These are phyloP conservation scores for Sebastes diaconus DNA, from an alignment of 2,797 vertebrate species.

Conservation along the genomic window DNA sequence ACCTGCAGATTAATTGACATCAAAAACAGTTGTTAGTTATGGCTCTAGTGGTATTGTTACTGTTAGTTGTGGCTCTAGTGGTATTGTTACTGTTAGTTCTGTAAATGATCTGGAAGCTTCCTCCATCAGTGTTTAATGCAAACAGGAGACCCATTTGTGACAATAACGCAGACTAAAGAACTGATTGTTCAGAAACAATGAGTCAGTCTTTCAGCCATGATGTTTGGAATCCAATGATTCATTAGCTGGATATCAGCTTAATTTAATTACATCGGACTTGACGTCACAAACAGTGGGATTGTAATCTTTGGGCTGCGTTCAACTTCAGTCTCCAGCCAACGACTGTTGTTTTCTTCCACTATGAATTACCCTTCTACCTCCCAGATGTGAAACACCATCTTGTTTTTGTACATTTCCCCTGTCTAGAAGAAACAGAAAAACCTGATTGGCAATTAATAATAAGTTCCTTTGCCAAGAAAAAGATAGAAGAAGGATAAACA, in stretches of 20 bases:
- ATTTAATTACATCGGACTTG: slow-evolving; percentile 57
- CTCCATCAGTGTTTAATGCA: slow-evolving; percentile 6
- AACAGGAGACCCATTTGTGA: slow-evolving; percentile 11
- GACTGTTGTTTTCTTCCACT: slow-evolving; percentile 52
- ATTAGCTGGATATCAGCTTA: slow-evolving; percentile 63
- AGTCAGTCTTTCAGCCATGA: slow-evolving; percentile 6
- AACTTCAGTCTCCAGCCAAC: slow-evolving; percentile 15
- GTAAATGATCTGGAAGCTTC: slow-evolving; percentile 5
- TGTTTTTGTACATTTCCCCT: slow-evolving; percentile 63
- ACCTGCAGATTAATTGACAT: neutral
- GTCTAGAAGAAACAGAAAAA: slow-evolving; percentile 36
- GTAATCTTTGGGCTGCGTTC: slow-evolving; percentile 63
- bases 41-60: neutral
- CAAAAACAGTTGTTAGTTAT: neutral
- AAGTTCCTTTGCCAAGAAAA: slow-evolving; percentile 53
- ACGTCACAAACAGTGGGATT: slow-evolving; percentile 52
- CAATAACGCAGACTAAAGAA: slow-evolving; percentile 15
- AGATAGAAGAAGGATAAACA: slow-evolving; percentile 20
- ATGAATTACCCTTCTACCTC: slow-evolving; percentile 53
- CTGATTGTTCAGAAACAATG: slow-evolving; percentile 47
- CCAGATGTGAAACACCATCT: slow-evolving; percentile 64
- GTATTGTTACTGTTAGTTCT: slow-evolving; percentile 1
- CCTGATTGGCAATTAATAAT: slow-evolving; percentile 65
- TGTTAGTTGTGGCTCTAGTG: too few species aligned
- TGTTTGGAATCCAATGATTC: slow-evolving; percentile 60